phyloP scores from a whole-genome alignment of 2,888 invertebrate species.

The Geophilus truncorum region DNA sequence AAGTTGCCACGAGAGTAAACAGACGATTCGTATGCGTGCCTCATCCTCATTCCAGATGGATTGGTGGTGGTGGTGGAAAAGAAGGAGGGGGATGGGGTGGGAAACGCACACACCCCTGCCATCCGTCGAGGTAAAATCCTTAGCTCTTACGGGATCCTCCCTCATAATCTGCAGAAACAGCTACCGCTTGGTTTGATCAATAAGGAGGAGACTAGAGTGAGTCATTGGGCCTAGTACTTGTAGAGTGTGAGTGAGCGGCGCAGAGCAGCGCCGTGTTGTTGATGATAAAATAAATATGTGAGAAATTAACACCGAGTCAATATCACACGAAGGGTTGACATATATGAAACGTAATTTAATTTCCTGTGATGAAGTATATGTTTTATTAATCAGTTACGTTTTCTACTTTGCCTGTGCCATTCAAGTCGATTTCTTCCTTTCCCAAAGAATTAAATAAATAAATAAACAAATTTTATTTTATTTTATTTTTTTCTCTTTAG shows the following conservation, averaged over 20 bases:
- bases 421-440: neutral
- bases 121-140: neutral
- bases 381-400: neutral
- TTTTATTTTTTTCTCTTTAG: neutral
- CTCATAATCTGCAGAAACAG: neutral
- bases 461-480: too few species aligned
- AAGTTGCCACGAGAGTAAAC: constrained; percentile 29
- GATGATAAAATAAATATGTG: neutral
- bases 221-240: neutral
- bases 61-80: neutral
- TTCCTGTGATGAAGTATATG: neutral
- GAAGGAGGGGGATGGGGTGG: neutral
- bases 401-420: neutral
- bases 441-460: neutral
- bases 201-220: neutral
- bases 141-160: neutral
- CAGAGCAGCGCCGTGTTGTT: neutral
- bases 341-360: neutral
- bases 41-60: constrained; percentile 7
- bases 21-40: constrained; percentile 29
- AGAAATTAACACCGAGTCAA: neutral
- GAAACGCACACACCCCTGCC: neutral
- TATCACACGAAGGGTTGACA: neutral
- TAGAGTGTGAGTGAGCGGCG: neutral
- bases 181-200: neutral